Base-by-base conservation (phyloP, 2,888 invertebrate species). In the Dicycla oo region DNA sequence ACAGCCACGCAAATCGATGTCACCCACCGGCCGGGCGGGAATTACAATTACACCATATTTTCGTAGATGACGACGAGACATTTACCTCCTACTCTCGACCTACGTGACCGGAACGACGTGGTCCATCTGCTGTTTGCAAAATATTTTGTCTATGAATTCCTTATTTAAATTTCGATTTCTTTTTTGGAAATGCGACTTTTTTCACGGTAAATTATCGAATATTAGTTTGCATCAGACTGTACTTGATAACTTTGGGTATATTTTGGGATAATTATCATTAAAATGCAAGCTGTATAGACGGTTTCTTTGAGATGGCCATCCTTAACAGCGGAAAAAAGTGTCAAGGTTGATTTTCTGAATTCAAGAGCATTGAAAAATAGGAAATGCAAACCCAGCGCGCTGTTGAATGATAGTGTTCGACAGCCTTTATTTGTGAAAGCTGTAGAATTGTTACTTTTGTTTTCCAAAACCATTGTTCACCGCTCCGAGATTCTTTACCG, bases 41-140 rank as follows among this genome's bases (percentile, higher is more conserved):
- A 71, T 80, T 75, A 80, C 70, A 66, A 70, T 81, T 72, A 80
- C 74, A 60, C 68, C 73, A 85, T 63, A 78, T 74, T 80, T 67
- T 45, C 68, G 61, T 15, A 65, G 61, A 75, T 83, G 82, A 84
- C 82, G 38, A 26, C 30, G 40, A 63, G 45, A 34, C 68, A 7
- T 74, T 78, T 57, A 65, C 78, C 75, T 56, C 86, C 86, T 72
- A 86, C 85, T 77, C 65, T 34, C 75, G 62, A 69, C 70, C 72
- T 85, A 85, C 86, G 85, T 80, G 85, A 63, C 54, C 34, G 23
- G n/a, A 60, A 43, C 62, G 58, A 70, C 83, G 76, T 72, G 64
- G 60, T 23, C 68, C 61, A 64, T 58, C 38, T 62, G 64, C 26
- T 43, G 23, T 56, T 72, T 30, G 7, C 47, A 43, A 69, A 57